Base-by-base conservation (phyloP, 2,113 vertebrate species). In the Cephalopholis sonnerati region DNA sequence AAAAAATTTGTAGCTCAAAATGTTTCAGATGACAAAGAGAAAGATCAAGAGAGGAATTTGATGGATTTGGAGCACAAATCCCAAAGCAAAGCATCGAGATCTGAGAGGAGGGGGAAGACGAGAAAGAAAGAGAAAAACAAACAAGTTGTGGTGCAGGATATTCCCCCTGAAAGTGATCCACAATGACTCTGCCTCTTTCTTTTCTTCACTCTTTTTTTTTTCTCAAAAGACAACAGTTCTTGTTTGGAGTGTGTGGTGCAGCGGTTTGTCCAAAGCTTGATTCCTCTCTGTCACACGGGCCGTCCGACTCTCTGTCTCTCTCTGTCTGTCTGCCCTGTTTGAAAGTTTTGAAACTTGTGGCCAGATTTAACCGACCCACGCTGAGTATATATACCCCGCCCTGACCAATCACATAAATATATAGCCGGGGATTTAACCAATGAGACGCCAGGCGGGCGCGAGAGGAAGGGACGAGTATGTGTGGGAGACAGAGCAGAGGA, bases 301-400 rank as follows among this genome's bases (percentile, higher is more conserved):
- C 29, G 63, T 91, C 86, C 64, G 41, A 63, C 90, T 86, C 84
- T 16, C 84, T 54, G 83, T 87, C 88, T 90, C 88, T 90, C 82
- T 85, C 83, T 65, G 22, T 54, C 89, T 89, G 82, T 92, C 87
- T 71, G 82, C 77, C 58, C 75, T 41, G 68, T 70, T 74, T 87
- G 77, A 89, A 92, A 93, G 85, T 94, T 94, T 92, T 87, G 79
- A 95, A 96, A 93, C 92, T 95, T 96, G 95, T 96, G 94, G 95
- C 93, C 91, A 93, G 94, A 91, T 74, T 93, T 93, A 84, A 93
- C 92, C 92, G 78, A 93, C 91, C 93, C 92, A 91, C 82, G 83
- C 90, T 90, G 91, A 89, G 89, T 93, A 93, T 95, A 95, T 95
- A 95, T 95, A 95, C 85, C 69, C 90, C 87, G 65, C 81, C 81